Conservation (phyloP, 1,140 invertebrate species). For the Bombyx mandarina region DNA sequence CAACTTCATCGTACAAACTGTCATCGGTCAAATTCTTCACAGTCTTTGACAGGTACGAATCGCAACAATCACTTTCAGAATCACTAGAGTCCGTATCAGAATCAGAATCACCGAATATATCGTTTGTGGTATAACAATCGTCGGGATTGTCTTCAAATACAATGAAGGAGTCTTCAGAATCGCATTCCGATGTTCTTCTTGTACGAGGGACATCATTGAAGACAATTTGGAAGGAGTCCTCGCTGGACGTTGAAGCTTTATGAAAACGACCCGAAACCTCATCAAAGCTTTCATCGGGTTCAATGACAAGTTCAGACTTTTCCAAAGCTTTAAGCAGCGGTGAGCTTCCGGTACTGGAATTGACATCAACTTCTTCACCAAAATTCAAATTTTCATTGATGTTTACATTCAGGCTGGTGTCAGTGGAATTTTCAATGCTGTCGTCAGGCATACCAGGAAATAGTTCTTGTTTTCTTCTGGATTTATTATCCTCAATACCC, state of each 20-base stretch:
- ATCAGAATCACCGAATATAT: conserved; percentile 47
- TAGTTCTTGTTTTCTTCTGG: conserved; percentile 7
- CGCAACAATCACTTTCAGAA: conserved; percentile 27
- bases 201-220: conserved; percentile 36
- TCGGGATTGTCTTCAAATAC: conserved; percentile 56
- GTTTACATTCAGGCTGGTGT: conserved; percentile 11
- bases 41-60: conserved; percentile 34
- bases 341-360: conserved; percentile 24
- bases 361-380: conserved; percentile 23
- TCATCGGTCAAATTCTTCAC: conserved; percentile 48
- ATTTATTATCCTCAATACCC: conserved; percentile 7
- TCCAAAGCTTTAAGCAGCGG: conserved; percentile 16
- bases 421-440: conserved; percentile 21
- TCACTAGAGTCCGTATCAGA: conserved; percentile 42
- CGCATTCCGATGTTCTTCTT: conserved; percentile 45
- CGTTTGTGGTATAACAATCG: conserved; percentile 49
- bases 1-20: conserved; percentile 45
- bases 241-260: conserved; percentile 42
- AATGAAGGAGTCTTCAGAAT: conserved; percentile 60
- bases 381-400: conserved; percentile 26
- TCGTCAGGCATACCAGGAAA: conserved; percentile 18
- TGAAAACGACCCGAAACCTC: conserved; percentile 48
- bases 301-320: conserved; percentile 10
- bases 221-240: conserved; percentile 62
- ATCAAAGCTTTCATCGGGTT: conserved; percentile 32